A percentile compares a stretch with the other conserved stretches of the same genome.
phyloP scores from a whole-genome alignment of 2,888 invertebrate genomes.

The Cetonia aurata region DNA sequence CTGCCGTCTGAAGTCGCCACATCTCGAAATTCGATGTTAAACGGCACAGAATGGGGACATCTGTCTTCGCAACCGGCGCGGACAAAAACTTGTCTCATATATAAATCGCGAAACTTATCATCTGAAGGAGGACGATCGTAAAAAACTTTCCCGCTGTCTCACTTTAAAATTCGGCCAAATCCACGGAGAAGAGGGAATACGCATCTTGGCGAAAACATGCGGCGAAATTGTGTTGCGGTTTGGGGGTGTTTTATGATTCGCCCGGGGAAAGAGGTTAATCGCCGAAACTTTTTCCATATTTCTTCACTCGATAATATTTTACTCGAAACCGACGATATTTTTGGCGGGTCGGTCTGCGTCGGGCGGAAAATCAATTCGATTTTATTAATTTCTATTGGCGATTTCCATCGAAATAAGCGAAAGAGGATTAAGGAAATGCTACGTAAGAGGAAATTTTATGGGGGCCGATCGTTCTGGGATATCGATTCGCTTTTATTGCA shows the following conservation, averaged over 20 bases:
- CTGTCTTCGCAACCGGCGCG: conserved; percentile 16
- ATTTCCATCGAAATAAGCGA: too few relatives aligned
- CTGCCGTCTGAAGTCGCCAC: neutral
- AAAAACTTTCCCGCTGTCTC: conserved; percentile 29
- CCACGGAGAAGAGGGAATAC: neutral
- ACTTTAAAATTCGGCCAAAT: conserved; percentile 30
- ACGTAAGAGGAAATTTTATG: too few relatives aligned
- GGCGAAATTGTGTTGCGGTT: conserved; percentile 8
- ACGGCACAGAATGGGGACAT: conserved; percentile 30
- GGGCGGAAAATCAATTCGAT: too few relatives aligned
- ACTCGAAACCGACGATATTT: neutral
- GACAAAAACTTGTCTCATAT: conserved; percentile 31
- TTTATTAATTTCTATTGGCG: too few relatives aligned
- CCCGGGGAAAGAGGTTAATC: conserved; percentile 13
- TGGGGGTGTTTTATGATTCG: conserved; percentile 5
- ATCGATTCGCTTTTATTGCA: conserved; percentile 31
- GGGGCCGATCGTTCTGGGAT: neutral
- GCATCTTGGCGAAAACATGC: conserved; percentile 31
- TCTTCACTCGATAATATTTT: neutral
- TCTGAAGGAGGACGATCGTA: conserved; percentile 20
- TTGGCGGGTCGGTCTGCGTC: too few relatives aligned
- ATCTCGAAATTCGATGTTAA: conserved; percentile 13
- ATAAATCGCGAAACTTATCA: conserved; percentile 38
- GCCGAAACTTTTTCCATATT: conserved; percentile 11
- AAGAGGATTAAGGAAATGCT: too few relatives aligned